Evolutionary conservation across 2,113 vertebrate species (phyloP), one percentile per base, ranked within the genome.

Genomic region (Siniperca knerii): DNA sequence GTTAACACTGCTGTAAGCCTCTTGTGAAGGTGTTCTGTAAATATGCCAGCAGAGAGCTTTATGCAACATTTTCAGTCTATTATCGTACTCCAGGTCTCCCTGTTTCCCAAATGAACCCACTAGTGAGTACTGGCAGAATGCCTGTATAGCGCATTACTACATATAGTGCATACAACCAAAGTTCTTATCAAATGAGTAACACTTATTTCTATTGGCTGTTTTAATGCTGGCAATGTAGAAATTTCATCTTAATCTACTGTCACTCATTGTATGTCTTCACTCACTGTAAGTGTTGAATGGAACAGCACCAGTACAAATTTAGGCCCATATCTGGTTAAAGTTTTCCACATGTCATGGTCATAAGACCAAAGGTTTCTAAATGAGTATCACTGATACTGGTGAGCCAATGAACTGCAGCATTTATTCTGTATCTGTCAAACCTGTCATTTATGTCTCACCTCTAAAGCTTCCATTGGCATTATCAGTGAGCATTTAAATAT

Each of bases 1-100:
- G 85, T 84, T 84, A 89, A 85, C 83, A 1, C 67, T 2, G 58
- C 86, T 64, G 48, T 93, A 93, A 92, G 89, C 91, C 61, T 82
- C 81, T 91, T 90, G 84, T 66, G 21, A 79, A 74, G 70, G 73
- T 37, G 74, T 76, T 79, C 80, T 8, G 20, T 61, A 85, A 88
- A 91, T 88, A 81, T 79, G 77, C 83, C 84, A 82, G 37, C 75
- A 46, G 57, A 83, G 55, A 87, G 60, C 42, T 88, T 93, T 92
- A 87, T 85, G 86, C 87, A 93, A 94, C 81, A 13, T 84, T 84
- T 87, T 33, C 23, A 82, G 72, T 87, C 67, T 76, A 37, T 82
- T 67, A 77, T 55, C 3, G 50, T 81, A 2, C 42, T 55, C 68
- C 50, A 54, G 77, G 75, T 66, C 69, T 25, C n/a, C 7, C 25